Evolutionary conservation across 2,888 invertebrate genomes (phyloP).

Genomic region (Eupithecia tripunctaria): DNA sequence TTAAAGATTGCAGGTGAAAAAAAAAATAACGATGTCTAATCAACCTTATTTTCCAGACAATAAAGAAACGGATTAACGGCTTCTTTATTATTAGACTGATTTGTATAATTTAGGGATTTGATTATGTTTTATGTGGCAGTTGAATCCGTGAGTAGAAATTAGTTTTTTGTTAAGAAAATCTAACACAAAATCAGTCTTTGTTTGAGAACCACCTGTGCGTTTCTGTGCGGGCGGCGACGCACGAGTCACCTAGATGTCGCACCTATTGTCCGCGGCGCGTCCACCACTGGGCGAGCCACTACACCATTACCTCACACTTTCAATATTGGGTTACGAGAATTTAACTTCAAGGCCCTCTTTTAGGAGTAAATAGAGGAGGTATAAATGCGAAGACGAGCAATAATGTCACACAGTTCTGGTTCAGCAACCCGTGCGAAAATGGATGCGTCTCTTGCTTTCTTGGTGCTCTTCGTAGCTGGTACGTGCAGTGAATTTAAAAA

Average conservation of each 20-base stretch:
- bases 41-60: conserved; percentile 1
- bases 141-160: background rate
- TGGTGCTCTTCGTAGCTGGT: conserved; percentile 75
- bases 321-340: conserved; percentile 84
- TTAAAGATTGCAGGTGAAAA: conserved; percentile 18
- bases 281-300: conserved; percentile 78
- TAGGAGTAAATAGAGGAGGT: conserved; percentile 81
- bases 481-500: conserved; percentile 61
- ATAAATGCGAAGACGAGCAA: conserved; percentile 80
- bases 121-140: background rate
- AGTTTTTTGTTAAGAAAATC: background rate
- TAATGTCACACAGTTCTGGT: conserved; percentile 75
- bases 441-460: conserved; percentile 69
- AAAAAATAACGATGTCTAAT: background rate
- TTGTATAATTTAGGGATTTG: background rate
- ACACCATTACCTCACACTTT: conserved; percentile 81
- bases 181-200: background rate
- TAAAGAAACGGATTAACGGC: background rate
- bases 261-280: conserved; percentile 76
- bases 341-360: conserved; percentile 82
- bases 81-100: background rate
- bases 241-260: conserved; percentile 83
- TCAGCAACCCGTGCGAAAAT: conserved; percentile 73
- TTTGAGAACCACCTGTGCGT: conserved; percentile 73
- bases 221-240: conserved; percentile 56